phyloP scores from a whole-genome alignment of 2,888 invertebrate genomes.

The Furcula furcula region DNA sequence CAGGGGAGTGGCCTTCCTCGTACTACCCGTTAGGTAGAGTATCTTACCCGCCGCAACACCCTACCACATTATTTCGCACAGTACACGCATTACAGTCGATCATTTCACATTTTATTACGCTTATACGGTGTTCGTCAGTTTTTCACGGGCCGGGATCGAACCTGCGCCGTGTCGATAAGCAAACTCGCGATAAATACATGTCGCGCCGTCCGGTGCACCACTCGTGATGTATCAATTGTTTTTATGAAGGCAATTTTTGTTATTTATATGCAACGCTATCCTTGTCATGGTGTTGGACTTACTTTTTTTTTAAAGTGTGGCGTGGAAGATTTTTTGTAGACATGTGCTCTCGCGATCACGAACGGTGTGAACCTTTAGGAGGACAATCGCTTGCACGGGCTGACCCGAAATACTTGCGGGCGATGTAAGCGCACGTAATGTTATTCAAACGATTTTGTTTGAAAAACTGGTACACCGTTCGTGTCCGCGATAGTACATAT shows the following conservation, averaged over 20 bases:
- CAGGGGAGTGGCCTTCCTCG: too few species aligned
- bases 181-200: constrained; percentile 52
- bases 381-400: too few species aligned
- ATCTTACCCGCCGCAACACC: constrained; percentile 12
- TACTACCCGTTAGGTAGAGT: constrained; percentile 50
- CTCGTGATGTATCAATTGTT: constrained; percentile 76
- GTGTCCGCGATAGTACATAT: too few species aligned
- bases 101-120: constrained; percentile 69
- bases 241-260: constrained; percentile 65
- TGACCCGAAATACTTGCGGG: too few species aligned
- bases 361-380: too few species aligned
- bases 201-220: constrained; percentile 41
- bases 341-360: too few species aligned
- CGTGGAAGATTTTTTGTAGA: too few species aligned
- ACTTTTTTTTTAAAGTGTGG: constrained; percentile 7
- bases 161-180: constrained; percentile 54
- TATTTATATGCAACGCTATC: constrained; percentile 58
- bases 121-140: constrained; percentile 49
- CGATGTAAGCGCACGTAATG: too few species aligned
- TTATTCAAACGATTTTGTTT: too few species aligned
- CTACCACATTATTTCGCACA: constrained; percentile 60
- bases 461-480: too few species aligned
- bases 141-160: constrained; percentile 54
- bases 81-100: constrained; percentile 72
- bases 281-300: constrained; percentile 42